Evolutionary conservation across 2,797 vertebrate species (phyloP).

Genomic region (Heteromormyrus szaboi): DNA sequence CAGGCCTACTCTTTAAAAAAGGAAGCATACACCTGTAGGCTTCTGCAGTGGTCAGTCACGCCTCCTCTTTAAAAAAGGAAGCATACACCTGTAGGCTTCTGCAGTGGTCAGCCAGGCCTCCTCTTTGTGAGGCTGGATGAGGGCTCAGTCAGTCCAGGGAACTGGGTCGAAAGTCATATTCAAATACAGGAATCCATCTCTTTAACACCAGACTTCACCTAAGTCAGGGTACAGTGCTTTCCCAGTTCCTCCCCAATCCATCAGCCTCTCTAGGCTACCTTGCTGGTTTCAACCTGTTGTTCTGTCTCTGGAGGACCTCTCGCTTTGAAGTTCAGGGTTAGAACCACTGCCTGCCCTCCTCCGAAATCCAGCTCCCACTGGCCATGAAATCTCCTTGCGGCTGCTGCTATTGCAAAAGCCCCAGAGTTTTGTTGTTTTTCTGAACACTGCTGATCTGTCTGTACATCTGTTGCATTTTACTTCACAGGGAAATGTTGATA

Average conservation of each 20-base stretch:
- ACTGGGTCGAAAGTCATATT: neutral
- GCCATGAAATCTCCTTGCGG: neutral
- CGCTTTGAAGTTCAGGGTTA: neutral
- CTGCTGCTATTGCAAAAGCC: neutral
- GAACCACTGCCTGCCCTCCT: neutral
- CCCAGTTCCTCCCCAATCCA: neutral
- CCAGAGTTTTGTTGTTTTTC: neutral
- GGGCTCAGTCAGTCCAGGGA: neutral
- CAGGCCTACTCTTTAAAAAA: neutral
- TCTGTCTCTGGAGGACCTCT: neutral
- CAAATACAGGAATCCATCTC: neutral
- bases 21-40: neutral
- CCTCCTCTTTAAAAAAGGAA: neutral
- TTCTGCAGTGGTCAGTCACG: neutral
- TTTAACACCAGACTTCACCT: neutral
- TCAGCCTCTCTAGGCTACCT: neutral
- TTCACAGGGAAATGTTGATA: neutral
- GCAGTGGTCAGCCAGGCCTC: neutral
- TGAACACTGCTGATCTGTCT: neutral
- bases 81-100: neutral
- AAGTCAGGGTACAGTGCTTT: neutral
- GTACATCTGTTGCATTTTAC: neutral
- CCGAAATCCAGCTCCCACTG: neutral
- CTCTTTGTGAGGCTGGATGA: neutral
- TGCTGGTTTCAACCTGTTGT: neutral